phyloP scores from a whole-genome alignment of 2,113 vertebrate genomes.

The Poicephalus meyeri region DNA sequence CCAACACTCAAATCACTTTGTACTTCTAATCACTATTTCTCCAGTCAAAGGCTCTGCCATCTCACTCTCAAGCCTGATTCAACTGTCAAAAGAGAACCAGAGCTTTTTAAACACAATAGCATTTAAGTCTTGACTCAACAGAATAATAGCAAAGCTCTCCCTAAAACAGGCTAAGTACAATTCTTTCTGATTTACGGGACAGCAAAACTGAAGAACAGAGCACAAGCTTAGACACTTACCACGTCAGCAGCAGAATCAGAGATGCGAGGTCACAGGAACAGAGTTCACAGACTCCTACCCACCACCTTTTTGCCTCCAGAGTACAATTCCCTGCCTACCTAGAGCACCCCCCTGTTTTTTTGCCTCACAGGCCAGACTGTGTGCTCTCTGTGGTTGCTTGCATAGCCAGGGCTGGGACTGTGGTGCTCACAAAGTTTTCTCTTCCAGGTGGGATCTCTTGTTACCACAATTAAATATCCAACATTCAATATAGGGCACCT shows the following conservation, averaged over 20 bases:
- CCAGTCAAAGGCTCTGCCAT: neutral
- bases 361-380: neutral
- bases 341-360: neutral
- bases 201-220: neutral
- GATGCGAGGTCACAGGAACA: neutral
- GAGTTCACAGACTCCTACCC: neutral
- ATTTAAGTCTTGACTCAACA: neutral
- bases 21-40: neutral
- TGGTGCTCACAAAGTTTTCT: neutral
- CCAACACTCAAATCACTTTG: neutral
- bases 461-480: neutral
- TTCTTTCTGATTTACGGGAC: neutral
- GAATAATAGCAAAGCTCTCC: neutral
- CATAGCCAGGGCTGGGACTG: neutral
- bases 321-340: neutral
- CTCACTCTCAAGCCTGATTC: neutral
- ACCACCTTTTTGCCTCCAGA: neutral
- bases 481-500: neutral
- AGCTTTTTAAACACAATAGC: neutral
- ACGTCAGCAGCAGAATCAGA: neutral
- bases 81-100: neutral
- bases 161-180: neutral
- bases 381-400: neutral
- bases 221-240: neutral
- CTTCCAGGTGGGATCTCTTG: neutral